phyloP scores from a whole-genome alignment of 64 coral and sea anemone species.

The Platygyra sinensis region DNA sequence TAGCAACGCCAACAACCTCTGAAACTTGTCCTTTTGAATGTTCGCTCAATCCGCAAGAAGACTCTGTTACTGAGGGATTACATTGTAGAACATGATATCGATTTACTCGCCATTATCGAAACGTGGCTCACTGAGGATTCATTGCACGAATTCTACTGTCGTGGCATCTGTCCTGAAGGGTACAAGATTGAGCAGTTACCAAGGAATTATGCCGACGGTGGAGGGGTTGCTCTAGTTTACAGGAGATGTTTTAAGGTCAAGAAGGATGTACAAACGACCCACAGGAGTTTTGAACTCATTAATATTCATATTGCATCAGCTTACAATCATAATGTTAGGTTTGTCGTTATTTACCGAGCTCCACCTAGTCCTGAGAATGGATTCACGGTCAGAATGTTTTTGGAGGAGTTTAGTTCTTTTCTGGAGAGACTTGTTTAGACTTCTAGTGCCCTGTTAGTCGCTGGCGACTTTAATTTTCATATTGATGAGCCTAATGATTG shows the following conservation, averaged over 20 bases:
- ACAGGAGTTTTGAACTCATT: slow-evolving; percentile 47
- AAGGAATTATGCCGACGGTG: not conserved
- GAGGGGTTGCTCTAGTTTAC: too few species aligned
- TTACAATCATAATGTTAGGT: slow-evolving; percentile 68
- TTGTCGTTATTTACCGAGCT: slow-evolving; percentile 52
- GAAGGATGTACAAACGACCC: not conserved
- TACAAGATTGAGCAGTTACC: slow-evolving; percentile 3
- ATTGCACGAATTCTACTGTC: not conserved
- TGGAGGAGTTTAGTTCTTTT: too few species aligned
- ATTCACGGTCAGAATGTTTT: too few species aligned
- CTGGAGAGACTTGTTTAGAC: too few species aligned
- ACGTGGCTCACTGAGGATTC: not conserved
- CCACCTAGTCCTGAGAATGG: too few species aligned
- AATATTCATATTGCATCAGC: slow-evolving; percentile 65
- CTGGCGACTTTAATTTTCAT: too few species aligned
- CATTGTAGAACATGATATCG: slow-evolving; percentile 19
- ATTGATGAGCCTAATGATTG: too few species aligned
- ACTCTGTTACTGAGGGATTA: slow-evolving; percentile 25
- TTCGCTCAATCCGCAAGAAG: slow-evolving; percentile 10
- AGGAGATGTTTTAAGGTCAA: too few species aligned
- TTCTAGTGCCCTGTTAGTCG: too few species aligned
- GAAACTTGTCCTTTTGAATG: slow-evolving; percentile 19
- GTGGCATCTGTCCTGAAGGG: too few species aligned
- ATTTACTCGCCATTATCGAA: slow-evolving; percentile 13
- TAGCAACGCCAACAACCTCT: slow-evolving; percentile 12